Percentiles rank a stretch among this genome's conserved stretches.
These are phyloP conservation scores for Ispidina picta DNA, from an alignment of 2,797 vertebrate genomes.

Conservation along the genomic window DNA sequence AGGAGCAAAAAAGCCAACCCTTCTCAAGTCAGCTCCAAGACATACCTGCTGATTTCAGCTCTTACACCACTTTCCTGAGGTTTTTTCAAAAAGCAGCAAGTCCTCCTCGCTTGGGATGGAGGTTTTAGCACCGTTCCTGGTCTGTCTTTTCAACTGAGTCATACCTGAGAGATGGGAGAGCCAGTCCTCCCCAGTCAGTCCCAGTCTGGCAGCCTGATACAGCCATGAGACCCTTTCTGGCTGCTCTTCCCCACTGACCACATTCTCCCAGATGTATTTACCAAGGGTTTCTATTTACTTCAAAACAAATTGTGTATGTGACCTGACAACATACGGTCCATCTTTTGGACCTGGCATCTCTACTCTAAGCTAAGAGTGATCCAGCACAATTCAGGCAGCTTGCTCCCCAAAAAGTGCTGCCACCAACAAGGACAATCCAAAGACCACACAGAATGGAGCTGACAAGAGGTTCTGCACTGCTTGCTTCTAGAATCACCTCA, in stretches of 20 bases:
- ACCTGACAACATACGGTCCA: not conserved
- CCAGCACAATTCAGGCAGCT: not conserved
- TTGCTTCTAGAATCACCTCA: not conserved
- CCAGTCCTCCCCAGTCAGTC: not conserved
- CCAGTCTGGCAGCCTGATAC: not conserved
- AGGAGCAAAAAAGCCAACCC: not conserved
- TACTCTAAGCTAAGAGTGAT: not conserved
- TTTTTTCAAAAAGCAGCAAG: not conserved
- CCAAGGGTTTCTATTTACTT: not conserved
- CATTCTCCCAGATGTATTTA: not conserved
- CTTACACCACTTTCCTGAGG: not conserved
- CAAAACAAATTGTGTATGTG: not conserved
- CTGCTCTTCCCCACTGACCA: not conserved
- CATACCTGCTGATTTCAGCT: not conserved
- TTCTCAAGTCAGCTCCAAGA: not conserved
- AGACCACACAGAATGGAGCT: not conserved
- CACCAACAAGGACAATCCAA: not conserved
- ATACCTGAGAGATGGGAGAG: fast-evolving
- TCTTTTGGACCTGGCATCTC: not conserved
- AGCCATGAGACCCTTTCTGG: not conserved
- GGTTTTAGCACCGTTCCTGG: fast-evolving
- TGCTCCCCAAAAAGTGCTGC: not conserved
- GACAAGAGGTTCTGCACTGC: not conserved
- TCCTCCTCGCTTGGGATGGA: fast-evolving
- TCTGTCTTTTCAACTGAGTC: not conserved